Conservation (phyloP, 1,140 invertebrate genomes). For the Camponotus floridanus region DNA sequence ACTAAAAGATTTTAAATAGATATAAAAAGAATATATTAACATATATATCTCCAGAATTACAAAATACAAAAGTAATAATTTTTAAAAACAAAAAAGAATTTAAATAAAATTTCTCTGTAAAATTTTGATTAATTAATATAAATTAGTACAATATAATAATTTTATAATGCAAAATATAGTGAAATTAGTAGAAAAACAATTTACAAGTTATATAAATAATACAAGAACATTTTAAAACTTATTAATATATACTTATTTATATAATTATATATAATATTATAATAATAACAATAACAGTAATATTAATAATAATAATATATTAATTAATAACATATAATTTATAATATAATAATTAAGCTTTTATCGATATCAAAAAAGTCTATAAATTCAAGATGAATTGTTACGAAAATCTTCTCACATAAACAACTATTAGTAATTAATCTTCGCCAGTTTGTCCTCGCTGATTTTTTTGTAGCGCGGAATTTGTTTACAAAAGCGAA, state of each 20-base stretch:
- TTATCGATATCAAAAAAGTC: neutral
- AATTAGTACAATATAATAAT: neutral
- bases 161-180: too few relatives aligned
- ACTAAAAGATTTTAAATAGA: too few relatives aligned
- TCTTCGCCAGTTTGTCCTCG: neutral
- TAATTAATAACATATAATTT: too few relatives aligned
- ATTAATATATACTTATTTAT: too few relatives aligned
- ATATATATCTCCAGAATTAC: too few relatives aligned
- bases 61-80: too few relatives aligned
- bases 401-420: neutral
- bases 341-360: too few relatives aligned
- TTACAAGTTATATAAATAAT: neutral
- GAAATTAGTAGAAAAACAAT: neutral
- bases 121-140: neutral
- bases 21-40: too few relatives aligned
- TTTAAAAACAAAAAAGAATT: too few relatives aligned
- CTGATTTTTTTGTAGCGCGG: neutral
- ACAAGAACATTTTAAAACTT: neutral
- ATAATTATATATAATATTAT: too few relatives aligned
- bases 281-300: too few relatives aligned
- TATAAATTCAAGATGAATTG: slow-evolving; percentile 18
- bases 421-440: neutral
- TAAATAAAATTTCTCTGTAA: neutral
- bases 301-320: too few relatives aligned
- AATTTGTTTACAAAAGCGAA: slow-evolving; percentile 59